Base-by-base conservation (phyloP, 2,888 invertebrate genomes). In the Uloborus plumipes region DNA sequence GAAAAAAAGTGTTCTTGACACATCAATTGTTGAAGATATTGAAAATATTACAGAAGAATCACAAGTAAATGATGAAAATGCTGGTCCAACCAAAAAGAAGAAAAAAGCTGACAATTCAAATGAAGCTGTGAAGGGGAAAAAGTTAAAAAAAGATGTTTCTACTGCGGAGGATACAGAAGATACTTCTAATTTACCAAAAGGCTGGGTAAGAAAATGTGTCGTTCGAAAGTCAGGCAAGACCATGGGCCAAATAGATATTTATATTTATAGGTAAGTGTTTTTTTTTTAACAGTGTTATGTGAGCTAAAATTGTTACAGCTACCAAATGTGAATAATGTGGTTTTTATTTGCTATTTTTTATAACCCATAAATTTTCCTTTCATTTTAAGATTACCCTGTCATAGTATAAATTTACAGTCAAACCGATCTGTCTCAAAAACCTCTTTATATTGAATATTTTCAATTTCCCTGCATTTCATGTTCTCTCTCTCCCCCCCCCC, bases 171-270 rank as follows among this genome's bases (percentile, higher is more conserved):
- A 67, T 26, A 31, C 31, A 31, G 76, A 76, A 22, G 31, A 64
- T 15, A 51, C 31, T 14, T 22, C 59, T 53, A 76, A 71, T 59
- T 62, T 82, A 20, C 82, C 82, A 14, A 59, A 64, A 53, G 82
- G 82, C n/a, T 82, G 82, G 82, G 20, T 72, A 1, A 65, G 66
- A 59, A 82, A 82, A 72, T 20, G 55, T 39, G 82, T 82, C 16
- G 61, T 59, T 3, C 58, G 82, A 20, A 75, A 76, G 66, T 66
- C 82, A 20, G 82, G 82, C 15, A 82, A 82, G 53, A 66, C 82
- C n/a, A 76, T 76, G 7, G 82, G 82, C 1, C 64, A 61, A 18
- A 61, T 70, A 65, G 82, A 82, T 66, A 31, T 82, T 11, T 82
- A 82, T 66, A 66, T 76, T 55, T 82, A 76, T 39, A 82, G 76